Evolutionary conservation across 1,140 invertebrate species (phyloP).

Genomic region (Saccostrea cuccullata): DNA sequence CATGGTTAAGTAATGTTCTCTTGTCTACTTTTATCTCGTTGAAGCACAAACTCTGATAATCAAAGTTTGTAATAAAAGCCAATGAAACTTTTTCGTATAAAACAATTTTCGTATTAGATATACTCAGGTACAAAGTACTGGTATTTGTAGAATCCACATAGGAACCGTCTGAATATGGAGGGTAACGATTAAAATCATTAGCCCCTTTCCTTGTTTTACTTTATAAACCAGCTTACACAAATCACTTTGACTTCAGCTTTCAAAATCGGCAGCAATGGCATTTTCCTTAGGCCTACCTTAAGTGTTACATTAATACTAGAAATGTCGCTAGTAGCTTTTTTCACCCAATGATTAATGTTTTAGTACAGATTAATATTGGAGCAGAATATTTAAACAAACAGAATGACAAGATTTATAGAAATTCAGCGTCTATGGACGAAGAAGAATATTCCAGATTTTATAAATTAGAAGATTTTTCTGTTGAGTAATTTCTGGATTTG

Average conservation of each 20-base stretch:
- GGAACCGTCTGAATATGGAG: no score
- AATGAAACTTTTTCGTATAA: no score
- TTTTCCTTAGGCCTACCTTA: background rate
- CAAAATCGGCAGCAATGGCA: background rate
- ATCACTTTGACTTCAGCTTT: background rate
- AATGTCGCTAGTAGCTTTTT: background rate
- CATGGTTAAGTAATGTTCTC: no score
- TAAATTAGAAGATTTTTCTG: background rate
- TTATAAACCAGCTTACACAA: no score
- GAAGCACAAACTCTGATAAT: no score
- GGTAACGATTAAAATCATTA: no score
- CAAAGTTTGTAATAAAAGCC: no score
- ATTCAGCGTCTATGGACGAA: background rate
- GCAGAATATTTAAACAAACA: background rate
- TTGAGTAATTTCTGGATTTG: background rate
- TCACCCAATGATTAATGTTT: background rate
- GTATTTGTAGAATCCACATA: no score
- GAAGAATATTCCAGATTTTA: background rate
- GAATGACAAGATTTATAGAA: background rate
- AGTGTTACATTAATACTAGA: background rate
- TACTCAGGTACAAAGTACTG: no score
- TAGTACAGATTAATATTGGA: background rate
- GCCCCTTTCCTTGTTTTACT: no score
- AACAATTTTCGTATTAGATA: no score
- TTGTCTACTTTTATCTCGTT: no score